Evolutionary conservation across 2,797 vertebrate genomes (phyloP).

Genomic region (Amphiprion clarkii): DNA sequence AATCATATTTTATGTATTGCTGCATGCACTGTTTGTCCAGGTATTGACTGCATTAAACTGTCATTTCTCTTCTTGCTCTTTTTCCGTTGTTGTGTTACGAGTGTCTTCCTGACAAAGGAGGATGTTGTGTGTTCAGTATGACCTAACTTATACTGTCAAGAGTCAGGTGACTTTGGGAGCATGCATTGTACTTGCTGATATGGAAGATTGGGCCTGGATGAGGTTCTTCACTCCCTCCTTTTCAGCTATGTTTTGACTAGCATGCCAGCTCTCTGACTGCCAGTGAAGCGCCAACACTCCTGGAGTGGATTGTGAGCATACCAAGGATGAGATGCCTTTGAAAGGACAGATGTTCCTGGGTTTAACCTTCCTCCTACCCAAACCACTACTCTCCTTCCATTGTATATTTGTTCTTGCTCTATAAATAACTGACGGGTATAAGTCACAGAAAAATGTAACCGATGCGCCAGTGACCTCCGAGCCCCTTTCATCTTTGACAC

Average conservation of each 20-base stretch:
- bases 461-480: constrained; percentile 69
- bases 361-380: constrained; percentile 70
- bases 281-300: constrained; percentile 83
- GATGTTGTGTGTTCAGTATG: constrained; percentile 63
- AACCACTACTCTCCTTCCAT: constrained; percentile 67
- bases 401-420: constrained; percentile 83
- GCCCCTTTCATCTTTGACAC: constrained; percentile 59
- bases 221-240: constrained; percentile 49
- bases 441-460: constrained; percentile 70
- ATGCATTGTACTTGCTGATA: constrained; percentile 43
- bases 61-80: constrained; percentile 26
- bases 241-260: constrained; percentile 85
- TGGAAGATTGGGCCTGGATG: constrained; percentile 58
- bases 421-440: constrained; percentile 80
- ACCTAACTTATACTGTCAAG: constrained; percentile 60
- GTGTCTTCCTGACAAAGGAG: not conserved
- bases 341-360: constrained; percentile 82
- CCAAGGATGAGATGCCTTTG: constrained; percentile 80
- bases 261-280: constrained; percentile 85
- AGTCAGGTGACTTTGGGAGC: constrained; percentile 61
- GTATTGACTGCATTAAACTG: not conserved
- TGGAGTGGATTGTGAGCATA: constrained; percentile 87
- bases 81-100: not conserved
- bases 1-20: not conserved
- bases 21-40: not conserved